Percentiles rank a stretch among this genome's conserved stretches.
These are phyloP conservation scores for Nothocercus nigrocapillus DNA, from an alignment of 2,113 vertebrate species.

Conservation along the genomic window DNA sequence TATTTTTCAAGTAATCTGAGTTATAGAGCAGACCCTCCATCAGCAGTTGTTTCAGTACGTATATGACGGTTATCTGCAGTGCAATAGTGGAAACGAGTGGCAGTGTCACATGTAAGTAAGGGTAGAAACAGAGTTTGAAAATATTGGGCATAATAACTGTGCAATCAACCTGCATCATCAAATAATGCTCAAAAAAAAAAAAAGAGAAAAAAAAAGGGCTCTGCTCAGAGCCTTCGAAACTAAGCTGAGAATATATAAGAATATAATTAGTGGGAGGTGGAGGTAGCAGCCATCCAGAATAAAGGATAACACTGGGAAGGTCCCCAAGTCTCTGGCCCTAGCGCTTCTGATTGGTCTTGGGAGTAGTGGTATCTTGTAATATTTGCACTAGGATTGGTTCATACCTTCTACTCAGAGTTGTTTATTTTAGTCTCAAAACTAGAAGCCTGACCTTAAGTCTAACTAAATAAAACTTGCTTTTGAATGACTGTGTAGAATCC, in stretches of 20 bases:
- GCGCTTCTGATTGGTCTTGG: neutral
- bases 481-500: neutral
- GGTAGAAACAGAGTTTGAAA: neutral
- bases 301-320: neutral
- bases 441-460: neutral
- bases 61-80: neutral
- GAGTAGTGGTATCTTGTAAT: neutral
- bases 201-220: neutral
- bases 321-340: fast-evolving
- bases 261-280: neutral
- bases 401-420: neutral
- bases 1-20: neutral
- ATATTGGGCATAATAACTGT: neutral
- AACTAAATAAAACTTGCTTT: neutral
- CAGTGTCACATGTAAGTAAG: neutral
- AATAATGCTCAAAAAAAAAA: neutral
- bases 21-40: neutral
- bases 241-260: neutral
- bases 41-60: neutral
- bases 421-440: neutral
- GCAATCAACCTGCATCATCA: neutral
- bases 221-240: neutral
- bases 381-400: neutral
- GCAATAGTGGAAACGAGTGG: neutral
- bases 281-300: neutral